Conservation (phyloP, 2,797 vertebrate species). For the Bufotes viridis region DNA sequence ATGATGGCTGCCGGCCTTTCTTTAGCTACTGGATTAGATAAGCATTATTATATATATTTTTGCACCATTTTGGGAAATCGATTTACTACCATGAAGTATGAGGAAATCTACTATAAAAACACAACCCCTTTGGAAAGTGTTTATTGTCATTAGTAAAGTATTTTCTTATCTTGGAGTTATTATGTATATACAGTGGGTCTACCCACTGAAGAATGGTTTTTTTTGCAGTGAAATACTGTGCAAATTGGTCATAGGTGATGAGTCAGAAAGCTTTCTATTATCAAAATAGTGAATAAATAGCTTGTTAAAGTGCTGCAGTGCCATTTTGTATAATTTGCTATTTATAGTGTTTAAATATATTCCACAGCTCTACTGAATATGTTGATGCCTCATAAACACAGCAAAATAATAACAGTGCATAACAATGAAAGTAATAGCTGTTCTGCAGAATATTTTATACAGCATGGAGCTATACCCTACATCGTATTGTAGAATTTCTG, state of each 20-base stretch:
- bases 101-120: neutral
- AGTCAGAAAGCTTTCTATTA: neutral
- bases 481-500: neutral
- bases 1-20: too few relatives aligned
- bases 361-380: neutral
- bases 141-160: constrained; percentile 9
- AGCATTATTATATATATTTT: too few relatives aligned
- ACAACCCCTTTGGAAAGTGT: neutral
- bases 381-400: neutral
- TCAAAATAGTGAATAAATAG: constrained; percentile 10
- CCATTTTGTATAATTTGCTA: constrained; percentile 22
- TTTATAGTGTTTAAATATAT: constrained; percentile 27
- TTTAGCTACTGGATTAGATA: too few relatives aligned
- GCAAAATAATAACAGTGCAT: constrained; percentile 26
- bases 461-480: neutral
- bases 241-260: constrained; percentile 22
- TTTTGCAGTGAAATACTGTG: neutral
- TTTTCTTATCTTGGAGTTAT: neutral
- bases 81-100: too few relatives aligned
- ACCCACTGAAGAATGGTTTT: neutral
- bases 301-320: constrained; percentile 24
- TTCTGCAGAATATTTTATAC: constrained; percentile 22
- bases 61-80: too few relatives aligned
- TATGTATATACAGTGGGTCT: neutral
- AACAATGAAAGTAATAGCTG: constrained; percentile 14